Evolutionary conservation across 2,113 vertebrate species (phyloP).

Genomic region (Vulpes ferrilata): DNA sequence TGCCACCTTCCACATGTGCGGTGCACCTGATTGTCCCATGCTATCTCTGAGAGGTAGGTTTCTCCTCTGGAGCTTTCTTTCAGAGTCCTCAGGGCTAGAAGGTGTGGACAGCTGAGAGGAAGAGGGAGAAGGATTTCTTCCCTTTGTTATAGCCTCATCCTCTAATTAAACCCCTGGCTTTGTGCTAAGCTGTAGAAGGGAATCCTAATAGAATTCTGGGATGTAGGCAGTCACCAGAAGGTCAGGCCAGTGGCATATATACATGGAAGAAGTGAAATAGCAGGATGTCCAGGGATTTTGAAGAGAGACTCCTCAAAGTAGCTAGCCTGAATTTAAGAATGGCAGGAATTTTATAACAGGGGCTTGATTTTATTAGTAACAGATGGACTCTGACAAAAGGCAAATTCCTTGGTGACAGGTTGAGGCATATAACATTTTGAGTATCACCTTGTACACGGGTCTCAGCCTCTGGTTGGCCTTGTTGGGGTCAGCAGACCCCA

Average conservation of each 20-base stretch:
- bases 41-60: not conserved
- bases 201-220: not conserved
- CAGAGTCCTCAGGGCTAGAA: not conserved
- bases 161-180: not conserved
- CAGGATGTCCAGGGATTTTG: not conserved
- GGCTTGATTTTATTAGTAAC: slow-evolving; percentile 19
- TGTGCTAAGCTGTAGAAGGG: not conserved
- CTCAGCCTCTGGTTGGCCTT: not conserved
- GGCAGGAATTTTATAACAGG: not conserved
- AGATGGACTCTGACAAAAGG: not conserved
- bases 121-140: not conserved
- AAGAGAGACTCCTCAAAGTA: not conserved
- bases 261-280: not conserved
- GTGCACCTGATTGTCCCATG: not conserved
- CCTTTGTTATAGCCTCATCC: not conserved
- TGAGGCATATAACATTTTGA: not conserved
- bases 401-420: not conserved
- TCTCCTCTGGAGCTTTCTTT: not conserved
- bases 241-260: not conserved
- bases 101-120: not conserved
- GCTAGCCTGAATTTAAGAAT: not conserved
- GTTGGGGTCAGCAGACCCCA: not conserved
- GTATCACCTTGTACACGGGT: not conserved
- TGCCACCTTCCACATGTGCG: not conserved
- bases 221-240: not conserved